Evolutionary conservation across 2,797 vertebrate genomes (phyloP).

Genomic region (Enteromius viviparus): DNA sequence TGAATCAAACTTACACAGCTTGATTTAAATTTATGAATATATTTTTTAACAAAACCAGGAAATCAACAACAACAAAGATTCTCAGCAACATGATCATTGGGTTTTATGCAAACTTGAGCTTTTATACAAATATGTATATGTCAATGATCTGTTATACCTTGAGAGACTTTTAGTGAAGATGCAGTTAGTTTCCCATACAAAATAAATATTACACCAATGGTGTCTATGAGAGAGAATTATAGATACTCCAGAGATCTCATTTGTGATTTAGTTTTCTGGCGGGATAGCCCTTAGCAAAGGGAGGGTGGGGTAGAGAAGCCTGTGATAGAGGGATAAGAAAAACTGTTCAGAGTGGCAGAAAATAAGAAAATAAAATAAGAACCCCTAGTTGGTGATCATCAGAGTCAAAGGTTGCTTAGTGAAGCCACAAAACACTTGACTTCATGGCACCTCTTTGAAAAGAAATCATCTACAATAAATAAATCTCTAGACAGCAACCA

Average conservation of each 20-base stretch:
- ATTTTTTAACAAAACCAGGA: not conserved
- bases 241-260: not conserved
- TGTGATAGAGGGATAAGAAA: constrained; percentile 2
- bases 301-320: not conserved
- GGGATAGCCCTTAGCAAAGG: not conserved
- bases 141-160: not conserved
- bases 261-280: not conserved
- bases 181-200: not conserved
- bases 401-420: not conserved
- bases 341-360: not conserved
- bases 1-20: too few species aligned
- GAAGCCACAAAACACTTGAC: not conserved
- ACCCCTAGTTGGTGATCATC: not conserved
- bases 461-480: not conserved
- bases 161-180: not conserved
- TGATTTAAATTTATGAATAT: too few species aligned
- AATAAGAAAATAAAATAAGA: constrained; percentile 49
- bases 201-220: not conserved
- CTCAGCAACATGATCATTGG: not conserved
- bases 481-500: not conserved
- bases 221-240: not conserved
- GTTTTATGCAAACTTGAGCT: not conserved
- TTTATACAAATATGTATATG: not conserved
- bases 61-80: not conserved
- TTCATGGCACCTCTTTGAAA: not conserved